Base-by-base conservation (phyloP, 53 echinoderm and acorn worm species). In the Antedon mediterranea region DNA sequence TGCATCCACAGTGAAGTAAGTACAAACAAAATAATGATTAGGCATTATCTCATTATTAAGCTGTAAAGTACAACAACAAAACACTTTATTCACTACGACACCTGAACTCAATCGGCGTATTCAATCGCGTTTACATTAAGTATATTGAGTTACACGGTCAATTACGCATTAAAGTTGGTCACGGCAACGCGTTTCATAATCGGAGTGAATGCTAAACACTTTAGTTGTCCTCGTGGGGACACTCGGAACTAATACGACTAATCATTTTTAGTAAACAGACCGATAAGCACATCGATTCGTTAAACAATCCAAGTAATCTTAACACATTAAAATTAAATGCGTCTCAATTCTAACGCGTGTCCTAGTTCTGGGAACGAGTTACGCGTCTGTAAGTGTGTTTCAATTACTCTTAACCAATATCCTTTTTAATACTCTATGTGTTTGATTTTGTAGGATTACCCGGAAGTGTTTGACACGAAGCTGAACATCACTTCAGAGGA, bases 381-480 rank as follows among this genome's bases (percentile, higher is more conserved):
- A 37, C 37, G 4, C n/a, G n/a, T n/a, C n/a, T n/a, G n/a, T n/a
- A n/a, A n/a, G n/a, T n/a, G n/a, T n/a, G n/a, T n/a, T n/a, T n/a
- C n/a, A n/a, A n/a, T n/a, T n/a, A n/a, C n/a, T n/a, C n/a, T n/a
- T n/a, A n/a, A n/a, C n/a, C n/a, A n/a, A 6, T 37, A 37, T 37
- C 4, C 37, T 6, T 6, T 11, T 4, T 37, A 6, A 37, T 37
- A 37, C 4, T 37, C 6, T 6, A 37, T 37, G 37, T 37, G 11
- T 11, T 37, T 37, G 37, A 37, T 4, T n/a, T 84, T 79, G 20
- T 42, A 94, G 95, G 95, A 94, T 80, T 94, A 90, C 79, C 83
- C 86, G n/a, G 85, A 87, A 18, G 86, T 94, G 5, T 94, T 91
- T 74, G 85, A 91, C 33, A 94, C 95, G 20, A 89, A 94, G 79